phyloP scores from a whole-genome alignment of 2,797 vertebrate genomes.

The Sebastes dallii region DNA sequence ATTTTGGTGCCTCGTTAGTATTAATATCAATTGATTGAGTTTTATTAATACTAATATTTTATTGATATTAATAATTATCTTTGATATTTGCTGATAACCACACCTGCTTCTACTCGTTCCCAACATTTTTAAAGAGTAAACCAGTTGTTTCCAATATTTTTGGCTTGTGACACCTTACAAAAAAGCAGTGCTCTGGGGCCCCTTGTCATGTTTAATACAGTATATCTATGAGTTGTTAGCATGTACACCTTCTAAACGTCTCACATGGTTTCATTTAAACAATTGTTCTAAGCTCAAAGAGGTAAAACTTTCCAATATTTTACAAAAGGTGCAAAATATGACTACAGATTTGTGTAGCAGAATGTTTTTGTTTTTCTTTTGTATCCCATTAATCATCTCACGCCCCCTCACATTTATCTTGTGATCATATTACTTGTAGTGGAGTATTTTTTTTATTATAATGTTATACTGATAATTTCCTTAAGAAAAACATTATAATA shows the following conservation, averaged over 20 bases:
- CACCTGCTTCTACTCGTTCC: too few relatives aligned
- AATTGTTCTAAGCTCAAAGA: background rate
- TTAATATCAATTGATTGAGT: too few relatives aligned
- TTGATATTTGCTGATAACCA: too few relatives aligned
- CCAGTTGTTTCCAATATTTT: background rate
- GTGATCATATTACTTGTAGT: background rate
- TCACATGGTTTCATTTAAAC: background rate
- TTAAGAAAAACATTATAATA: background rate
- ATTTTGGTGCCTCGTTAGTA: too few relatives aligned
- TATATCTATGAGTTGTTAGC: background rate
- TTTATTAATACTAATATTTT: too few relatives aligned
- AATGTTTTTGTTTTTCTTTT: too few relatives aligned
- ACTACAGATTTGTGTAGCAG: too few relatives aligned
- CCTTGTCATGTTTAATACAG: background rate
- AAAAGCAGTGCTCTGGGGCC: too few relatives aligned
- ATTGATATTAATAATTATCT: too few relatives aligned
- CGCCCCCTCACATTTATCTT: background rate
- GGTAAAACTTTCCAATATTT: background rate
- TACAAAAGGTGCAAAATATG: too few relatives aligned
- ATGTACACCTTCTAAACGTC: background rate
- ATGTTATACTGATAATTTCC: background rate
- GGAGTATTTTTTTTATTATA: background rate
- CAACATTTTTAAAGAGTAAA: too few relatives aligned
- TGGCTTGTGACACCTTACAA: background rate
- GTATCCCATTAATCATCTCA: background rate